Percentiles rank a stretch among this genome's conserved stretches.
Conservation (phyloP, 2,888 invertebrate genomes). For the Callyntrura guangdongensis region DNA sequence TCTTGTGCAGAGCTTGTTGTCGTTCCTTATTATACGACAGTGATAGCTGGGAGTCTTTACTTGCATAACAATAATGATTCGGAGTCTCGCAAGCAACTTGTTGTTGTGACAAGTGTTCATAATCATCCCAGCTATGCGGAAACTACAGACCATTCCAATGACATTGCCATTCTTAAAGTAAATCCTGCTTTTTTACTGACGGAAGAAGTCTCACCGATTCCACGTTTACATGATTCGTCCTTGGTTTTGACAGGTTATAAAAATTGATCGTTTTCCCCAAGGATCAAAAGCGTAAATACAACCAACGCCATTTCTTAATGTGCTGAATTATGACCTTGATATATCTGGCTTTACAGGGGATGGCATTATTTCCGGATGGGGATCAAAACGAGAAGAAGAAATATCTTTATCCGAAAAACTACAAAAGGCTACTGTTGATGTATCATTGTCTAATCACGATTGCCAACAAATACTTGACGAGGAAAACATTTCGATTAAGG, state of each 20-base stretch:
- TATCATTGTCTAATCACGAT: constrained; percentile 34
- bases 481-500: not conserved
- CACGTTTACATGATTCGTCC: not conserved
- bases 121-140: constrained; percentile 70
- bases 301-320: no score
- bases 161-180: constrained; percentile 73
- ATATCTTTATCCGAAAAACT: constrained; percentile 34
- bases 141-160: constrained; percentile 64
- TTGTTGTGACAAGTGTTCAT: constrained; percentile 29
- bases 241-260: not conserved
- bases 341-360: constrained; percentile 21
- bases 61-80: no score
- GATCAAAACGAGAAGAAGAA: constrained; percentile 63
- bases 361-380: constrained; percentile 70
- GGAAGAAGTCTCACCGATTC: constrained; percentile 51
- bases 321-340: not conserved
- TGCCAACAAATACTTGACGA: constrained; percentile 45
- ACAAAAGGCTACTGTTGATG: constrained; percentile 55
- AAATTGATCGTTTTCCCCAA: no score
- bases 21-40: not conserved
- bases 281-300: no score
- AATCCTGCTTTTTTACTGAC: constrained; percentile 40
- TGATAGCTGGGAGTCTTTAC: constrained; percentile 66
- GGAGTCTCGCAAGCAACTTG: constrained; percentile 46
- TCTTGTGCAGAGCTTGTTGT: constrained; percentile 57